A percentile compares a stretch with the other conserved stretches of the same genome.
phyloP scores from a whole-genome alignment of 2,888 invertebrate genomes.

The Nephrotoma guestfalica region DNA sequence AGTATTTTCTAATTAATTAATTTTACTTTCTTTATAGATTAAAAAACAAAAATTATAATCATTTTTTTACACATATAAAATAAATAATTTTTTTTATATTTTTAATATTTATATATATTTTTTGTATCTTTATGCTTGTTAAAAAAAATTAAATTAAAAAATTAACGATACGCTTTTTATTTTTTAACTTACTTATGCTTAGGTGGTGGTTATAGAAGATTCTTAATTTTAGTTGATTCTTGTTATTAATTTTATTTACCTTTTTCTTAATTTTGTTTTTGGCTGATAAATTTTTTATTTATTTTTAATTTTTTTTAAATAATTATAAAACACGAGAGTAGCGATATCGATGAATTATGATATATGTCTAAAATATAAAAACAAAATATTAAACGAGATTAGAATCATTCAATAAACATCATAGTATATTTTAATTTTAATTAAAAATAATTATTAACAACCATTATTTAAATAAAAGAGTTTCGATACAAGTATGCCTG shows the following conservation, averaged over 20 bases:
- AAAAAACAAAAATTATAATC: background rate
- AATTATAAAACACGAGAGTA: slow-evolving; percentile 3
- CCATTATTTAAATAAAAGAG: too few species aligned
- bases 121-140: background rate
- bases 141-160: background rate
- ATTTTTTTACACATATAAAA: background rate
- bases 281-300: background rate
- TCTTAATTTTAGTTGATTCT: slow-evolving; percentile 3
- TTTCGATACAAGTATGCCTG: background rate
- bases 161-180: slow-evolving; percentile 1
- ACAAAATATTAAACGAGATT: background rate
- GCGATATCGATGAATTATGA: slow-evolving; percentile 1
- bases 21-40: background rate
- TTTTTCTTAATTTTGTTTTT: background rate
- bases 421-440: too few species aligned
- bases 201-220: slow-evolving; percentile 3
- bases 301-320: background rate
- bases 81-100: background rate
- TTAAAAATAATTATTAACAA: too few species aligned
- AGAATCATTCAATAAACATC: too few species aligned
- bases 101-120: background rate
- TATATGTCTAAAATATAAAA: background rate
- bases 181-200: background rate
- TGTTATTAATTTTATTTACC: background rate
- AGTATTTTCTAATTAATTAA: background rate